Conservation (phyloP, 2,888 invertebrate genomes). For the Scaptodrosophila latifasciaeformis region DNA sequence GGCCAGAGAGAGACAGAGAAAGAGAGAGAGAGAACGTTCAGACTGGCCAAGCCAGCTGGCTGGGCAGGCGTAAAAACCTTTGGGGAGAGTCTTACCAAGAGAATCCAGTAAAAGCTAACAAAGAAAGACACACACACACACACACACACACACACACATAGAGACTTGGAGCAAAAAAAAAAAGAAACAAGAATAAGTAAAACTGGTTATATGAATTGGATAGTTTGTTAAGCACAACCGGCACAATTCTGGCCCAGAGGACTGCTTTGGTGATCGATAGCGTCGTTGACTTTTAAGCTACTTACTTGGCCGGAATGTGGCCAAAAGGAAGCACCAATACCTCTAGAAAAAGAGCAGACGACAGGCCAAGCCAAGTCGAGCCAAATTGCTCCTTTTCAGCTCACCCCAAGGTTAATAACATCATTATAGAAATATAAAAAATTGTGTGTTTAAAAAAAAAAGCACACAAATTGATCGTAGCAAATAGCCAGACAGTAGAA, state of each 20-base stretch:
- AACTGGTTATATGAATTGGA: slow-evolving; percentile 55
- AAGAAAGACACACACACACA: slow-evolving; percentile 14
- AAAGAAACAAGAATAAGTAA: slow-evolving; percentile 17
- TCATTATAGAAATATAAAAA: slow-evolving; percentile 12
- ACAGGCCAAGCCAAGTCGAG: not conserved
- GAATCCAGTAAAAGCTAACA: slow-evolving; percentile 42
- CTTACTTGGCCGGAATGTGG: not conserved
- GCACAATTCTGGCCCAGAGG: slow-evolving; percentile 36
- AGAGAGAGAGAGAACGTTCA: slow-evolving; percentile 7
- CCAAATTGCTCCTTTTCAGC: slow-evolving; percentile 7
- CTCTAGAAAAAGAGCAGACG: not conserved
- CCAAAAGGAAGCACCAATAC: slow-evolving; percentile 23
- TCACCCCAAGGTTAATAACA: slow-evolving; percentile 47
- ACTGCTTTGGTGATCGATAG: no score
- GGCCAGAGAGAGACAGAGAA: not conserved
- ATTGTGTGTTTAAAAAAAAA: not conserved
- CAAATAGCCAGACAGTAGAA: slow-evolving; percentile 1
- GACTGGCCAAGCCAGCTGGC: not conserved
- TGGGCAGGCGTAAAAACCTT: not conserved
- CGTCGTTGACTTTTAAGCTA: slow-evolving; percentile 1
- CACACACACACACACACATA: not conserved
- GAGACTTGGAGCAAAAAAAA: not conserved
- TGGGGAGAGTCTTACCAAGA: not conserved
- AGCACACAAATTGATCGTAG: not conserved
- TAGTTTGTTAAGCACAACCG: slow-evolving; percentile 19